Percentiles rank a stretch among this genome's conserved stretches.
Evolutionary conservation across 2,888 invertebrate genomes (phyloP).

Genomic region (Chymomyza amoena): DNA sequence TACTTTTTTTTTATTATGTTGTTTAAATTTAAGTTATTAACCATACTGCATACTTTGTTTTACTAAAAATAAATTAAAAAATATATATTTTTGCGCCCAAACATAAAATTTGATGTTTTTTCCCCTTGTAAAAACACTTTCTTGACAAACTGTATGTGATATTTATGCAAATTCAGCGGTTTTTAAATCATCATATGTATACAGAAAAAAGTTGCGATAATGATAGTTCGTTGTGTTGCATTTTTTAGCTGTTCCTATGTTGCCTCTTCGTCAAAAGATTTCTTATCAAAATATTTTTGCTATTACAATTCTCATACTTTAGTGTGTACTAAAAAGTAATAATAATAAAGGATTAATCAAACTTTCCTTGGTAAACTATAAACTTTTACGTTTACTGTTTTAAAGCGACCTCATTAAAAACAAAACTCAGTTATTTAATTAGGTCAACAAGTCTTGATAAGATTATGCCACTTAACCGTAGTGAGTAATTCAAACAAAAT

Average conservation of each 20-base stretch:
- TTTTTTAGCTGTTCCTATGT: neutral
- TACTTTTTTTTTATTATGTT: accelerated
- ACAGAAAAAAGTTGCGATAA: neutral
- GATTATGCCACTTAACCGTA: neutral
- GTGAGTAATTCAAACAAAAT: constrained; percentile 6
- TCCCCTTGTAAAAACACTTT: no score
- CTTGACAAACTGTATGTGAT: neutral
- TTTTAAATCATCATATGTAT: neutral
- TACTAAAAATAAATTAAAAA: no score
- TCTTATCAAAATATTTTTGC: neutral
- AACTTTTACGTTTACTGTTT: neutral
- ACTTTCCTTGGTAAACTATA: neutral
- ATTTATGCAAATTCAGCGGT: neutral
- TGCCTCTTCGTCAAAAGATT: neutral
- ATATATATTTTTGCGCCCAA: no score
- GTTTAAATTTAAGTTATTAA: no score
- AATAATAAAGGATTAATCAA: no score
- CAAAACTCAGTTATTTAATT: neutral
- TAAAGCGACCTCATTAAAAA: neutral
- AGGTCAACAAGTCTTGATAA: neutral
- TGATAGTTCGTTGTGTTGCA: neutral
- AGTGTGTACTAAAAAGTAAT: no score
- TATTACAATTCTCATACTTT: neutral
- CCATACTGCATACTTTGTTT: no score
- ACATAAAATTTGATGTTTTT: no score